Evolutionary conservation across 2,113 vertebrate species (phyloP), one percentile per base, ranked within the genome.

Genomic region (Oncorhynchus clarkii): DNA sequence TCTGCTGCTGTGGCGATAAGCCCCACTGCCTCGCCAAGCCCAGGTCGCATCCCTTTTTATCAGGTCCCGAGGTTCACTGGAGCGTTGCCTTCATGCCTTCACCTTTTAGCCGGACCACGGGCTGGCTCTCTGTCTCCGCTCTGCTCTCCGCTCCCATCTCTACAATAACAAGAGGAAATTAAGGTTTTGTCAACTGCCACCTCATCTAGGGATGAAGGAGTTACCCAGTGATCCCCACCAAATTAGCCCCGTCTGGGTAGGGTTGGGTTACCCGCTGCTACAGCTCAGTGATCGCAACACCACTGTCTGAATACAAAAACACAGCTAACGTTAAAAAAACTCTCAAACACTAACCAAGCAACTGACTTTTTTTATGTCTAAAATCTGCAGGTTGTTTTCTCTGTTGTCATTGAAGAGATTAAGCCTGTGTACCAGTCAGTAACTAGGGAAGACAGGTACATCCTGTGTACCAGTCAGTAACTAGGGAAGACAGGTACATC

Each of bases 131-230:
- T 45, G 39, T 11, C 9, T 11, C 39, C 39, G 2, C 39, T 45
- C 39, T 79, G 85, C 81, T 67, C 74, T 82, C 83, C 77, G 82
- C 74, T 67, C 84, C 86, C 89, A 83, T 82, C 83, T 79, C 84
- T 87, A 85, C 85, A 92, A 90, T 88, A 92, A 91, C 88, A 88
- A 84, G 88, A 92, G 91, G 89, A 93, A 94, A 94, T 92, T 78
- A 92, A 90, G 87, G 87, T 89, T 91, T 92, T 75, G 84, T 89
- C 85, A 75, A 82, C 89, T 86, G 79, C 88, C 89, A 91, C 89
- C 90, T 92, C 89, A 88, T 90, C 89, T 3, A 1, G 29, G 66
- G 29, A 31, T 89, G 86, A 79, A 86, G 34, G 84, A 89, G 88
- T 90, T 87, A 89, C 83, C 84, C 85, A 86, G 83, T 89, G 88